Evolutionary conservation across 2,797 vertebrate genomes (phyloP).

Genomic region (Helicolenus hilgendorfi): DNA sequence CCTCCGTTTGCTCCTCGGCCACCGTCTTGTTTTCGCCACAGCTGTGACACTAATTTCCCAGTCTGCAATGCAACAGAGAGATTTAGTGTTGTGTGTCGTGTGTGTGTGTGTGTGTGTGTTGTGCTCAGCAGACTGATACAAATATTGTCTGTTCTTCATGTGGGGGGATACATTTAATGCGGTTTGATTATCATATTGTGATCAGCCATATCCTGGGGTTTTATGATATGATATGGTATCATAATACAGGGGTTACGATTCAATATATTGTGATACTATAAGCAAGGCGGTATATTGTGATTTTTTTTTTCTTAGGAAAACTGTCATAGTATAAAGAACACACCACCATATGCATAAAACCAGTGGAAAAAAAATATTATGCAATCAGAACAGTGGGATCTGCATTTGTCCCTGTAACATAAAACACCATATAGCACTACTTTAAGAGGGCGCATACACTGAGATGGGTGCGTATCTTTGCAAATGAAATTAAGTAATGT

Average conservation of each 20-base stretch:
- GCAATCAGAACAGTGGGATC: rapidly evolving
- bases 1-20: constrained; percentile 14
- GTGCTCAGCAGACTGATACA: neutral
- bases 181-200: neutral
- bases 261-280: too few species aligned
- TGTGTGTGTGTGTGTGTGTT: neutral
- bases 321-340: too few species aligned
- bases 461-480: too few species aligned
- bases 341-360: too few species aligned
- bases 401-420: too few species aligned
- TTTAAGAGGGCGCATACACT: too few species aligned
- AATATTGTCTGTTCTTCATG: neutral
- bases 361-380: rapidly evolving
- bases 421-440: too few species aligned
- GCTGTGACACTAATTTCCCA: constrained; percentile 14
- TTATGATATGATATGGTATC: rapidly evolving
- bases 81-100: neutral
- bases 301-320: too few species aligned
- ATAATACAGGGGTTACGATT: too few species aligned
- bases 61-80: neutral
- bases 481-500: too few species aligned
- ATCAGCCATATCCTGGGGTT: neutral
- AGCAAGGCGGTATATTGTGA: too few species aligned
- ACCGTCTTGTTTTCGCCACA: constrained; percentile 29
- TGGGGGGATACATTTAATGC: neutral